Evolutionary conservation across 2,113 vertebrate genomes (phyloP).

Genomic region (Colaptes auratus): DNA sequence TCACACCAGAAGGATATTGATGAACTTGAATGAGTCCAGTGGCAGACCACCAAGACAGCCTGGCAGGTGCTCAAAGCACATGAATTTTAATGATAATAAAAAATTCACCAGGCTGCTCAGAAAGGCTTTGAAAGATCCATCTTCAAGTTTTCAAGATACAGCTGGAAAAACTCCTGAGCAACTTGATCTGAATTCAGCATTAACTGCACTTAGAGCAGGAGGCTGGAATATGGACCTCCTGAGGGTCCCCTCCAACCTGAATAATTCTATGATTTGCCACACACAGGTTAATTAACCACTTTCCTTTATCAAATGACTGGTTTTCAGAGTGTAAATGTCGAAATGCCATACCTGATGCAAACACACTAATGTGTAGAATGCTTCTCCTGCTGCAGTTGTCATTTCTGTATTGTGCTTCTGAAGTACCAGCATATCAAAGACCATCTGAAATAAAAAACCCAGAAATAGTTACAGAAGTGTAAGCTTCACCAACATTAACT

Average conservation of each 20-base stretch:
- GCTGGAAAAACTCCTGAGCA: neutral
- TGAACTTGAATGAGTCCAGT: neutral
- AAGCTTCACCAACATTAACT: neutral
- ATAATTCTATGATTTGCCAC: neutral
- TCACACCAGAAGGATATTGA: neutral
- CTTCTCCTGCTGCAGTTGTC: constrained; percentile 96
- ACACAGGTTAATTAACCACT: neutral
- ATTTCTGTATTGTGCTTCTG: constrained; percentile 99
- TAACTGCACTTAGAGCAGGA: neutral
- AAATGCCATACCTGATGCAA: constrained; percentile 86
- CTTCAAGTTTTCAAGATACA: neutral
- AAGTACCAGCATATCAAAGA: constrained; percentile 99
- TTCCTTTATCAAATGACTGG: neutral
- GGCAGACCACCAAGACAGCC: neutral
- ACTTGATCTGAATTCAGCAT: neutral
- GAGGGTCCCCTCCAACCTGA: neutral
- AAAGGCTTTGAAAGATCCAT: neutral
- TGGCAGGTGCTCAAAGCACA: neutral
- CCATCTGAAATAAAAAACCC: constrained; percentile 82
- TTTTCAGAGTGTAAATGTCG: neutral
- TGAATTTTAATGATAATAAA: neutral
- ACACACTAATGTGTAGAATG: constrained; percentile 97
- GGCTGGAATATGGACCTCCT: neutral
- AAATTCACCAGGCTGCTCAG: neutral
- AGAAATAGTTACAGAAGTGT: neutral